These are phyloP conservation scores for Drosophila fungiperda DNA, from an alignment of 2,888 invertebrate genomes.

Conservation along the genomic window DNA sequence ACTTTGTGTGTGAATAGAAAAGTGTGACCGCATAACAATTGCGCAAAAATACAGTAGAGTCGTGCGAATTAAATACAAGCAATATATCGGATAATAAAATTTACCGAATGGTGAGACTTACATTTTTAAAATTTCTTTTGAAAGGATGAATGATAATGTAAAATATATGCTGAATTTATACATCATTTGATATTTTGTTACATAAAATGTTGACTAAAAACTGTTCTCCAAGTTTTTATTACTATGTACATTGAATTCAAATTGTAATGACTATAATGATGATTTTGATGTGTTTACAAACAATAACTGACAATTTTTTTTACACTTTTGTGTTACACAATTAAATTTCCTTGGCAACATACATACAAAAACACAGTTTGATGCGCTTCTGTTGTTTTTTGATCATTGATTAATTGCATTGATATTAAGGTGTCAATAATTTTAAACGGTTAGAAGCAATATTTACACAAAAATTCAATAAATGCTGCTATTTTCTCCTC, in stretches of 20 bases:
- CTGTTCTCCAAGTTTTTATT: neutral
- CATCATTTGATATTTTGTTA: neutral
- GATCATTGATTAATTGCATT: slow-evolving; percentile 13
- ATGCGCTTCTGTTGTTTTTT: neutral
- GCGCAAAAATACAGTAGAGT: slow-evolving; percentile 7
- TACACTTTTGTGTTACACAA: neutral
- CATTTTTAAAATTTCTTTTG: neutral
- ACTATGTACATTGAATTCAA: neutral
- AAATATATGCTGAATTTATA: neutral
- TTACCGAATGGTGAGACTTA: slow-evolving; percentile 16
- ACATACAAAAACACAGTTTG: neutral
- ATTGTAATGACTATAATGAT: neutral
- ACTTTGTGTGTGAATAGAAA: slow-evolving; percentile 22
- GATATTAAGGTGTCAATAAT: slow-evolving; percentile 29
- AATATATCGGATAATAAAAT: neutral
- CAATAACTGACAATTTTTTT: no score
- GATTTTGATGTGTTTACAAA: neutral
- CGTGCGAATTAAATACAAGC: neutral
- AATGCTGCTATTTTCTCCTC: slow-evolving; percentile 15
- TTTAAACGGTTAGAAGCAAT: neutral
- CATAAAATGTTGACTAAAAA: neutral
- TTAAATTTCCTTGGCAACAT: neutral
- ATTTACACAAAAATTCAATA: slow-evolving; percentile 23
- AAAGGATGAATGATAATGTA: neutral
- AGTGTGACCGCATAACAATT: slow-evolving; percentile 38